Evolutionary conservation across 2,888 invertebrate species (phyloP).

Genomic region (Luperina testacea): DNA sequence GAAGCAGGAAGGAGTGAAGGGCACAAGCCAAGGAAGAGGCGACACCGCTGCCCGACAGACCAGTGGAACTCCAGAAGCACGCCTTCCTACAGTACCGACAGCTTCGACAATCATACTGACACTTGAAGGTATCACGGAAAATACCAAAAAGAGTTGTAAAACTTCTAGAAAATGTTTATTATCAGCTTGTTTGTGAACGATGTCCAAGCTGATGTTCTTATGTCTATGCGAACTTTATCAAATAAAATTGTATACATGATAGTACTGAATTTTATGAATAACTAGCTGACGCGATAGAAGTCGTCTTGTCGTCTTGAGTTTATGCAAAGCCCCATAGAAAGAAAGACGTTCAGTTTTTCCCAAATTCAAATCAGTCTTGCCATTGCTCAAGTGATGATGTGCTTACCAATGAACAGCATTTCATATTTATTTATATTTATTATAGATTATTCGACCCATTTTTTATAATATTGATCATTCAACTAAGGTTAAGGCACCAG

Average conservation of each 20-base stretch:
- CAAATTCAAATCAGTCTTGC: background rate
- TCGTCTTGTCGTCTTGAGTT: background rate
- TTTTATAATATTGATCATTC: background rate
- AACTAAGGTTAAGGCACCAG: background rate
- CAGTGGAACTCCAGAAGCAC: conserved; percentile 69
- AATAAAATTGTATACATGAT: conserved; percentile 50
- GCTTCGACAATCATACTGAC: conserved; percentile 51
- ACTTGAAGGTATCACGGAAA: conserved; percentile 15
- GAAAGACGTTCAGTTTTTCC: background rate
- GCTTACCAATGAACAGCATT: background rate
- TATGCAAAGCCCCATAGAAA: background rate
- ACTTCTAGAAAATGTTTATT: conserved; percentile 1
- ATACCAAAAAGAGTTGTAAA: conserved; percentile 2
- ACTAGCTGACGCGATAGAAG: background rate
- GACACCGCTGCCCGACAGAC: conserved; percentile 68
- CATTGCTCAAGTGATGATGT: background rate
- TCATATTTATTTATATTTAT: background rate
- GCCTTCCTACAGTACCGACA: conserved; percentile 50
- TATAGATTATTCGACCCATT: background rate
- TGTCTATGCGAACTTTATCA: conserved; percentile 37
- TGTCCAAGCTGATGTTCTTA: conserved; percentile 24
- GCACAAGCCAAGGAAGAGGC: conserved; percentile 65
- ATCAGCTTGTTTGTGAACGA: conserved; percentile 5
- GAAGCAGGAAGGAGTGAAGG: conserved; percentile 53
- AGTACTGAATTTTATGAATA: background rate